Evolutionary conservation across 2,888 invertebrate genomes (phyloP).

Genomic region (Rotaria socialis): DNA sequence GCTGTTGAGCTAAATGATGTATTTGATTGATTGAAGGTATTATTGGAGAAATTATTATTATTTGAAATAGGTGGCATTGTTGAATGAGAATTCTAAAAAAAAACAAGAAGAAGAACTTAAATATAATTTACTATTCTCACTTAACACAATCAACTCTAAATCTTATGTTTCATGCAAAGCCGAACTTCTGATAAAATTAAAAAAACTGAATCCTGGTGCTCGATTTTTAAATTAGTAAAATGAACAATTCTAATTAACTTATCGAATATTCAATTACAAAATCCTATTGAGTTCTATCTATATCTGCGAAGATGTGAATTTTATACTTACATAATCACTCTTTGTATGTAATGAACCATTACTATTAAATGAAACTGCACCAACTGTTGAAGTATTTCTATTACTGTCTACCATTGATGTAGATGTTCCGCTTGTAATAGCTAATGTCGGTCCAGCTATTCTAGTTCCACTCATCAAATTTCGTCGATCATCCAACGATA

Average conservation of each 20-base stretch:
- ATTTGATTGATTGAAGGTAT: background rate
- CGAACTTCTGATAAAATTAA: too few relatives aligned
- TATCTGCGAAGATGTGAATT: too few relatives aligned
- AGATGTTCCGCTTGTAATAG: slow-evolving; percentile 25
- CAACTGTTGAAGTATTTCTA: background rate
- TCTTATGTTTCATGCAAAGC: too few relatives aligned
- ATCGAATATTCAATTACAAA: too few relatives aligned
- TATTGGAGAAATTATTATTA: too few relatives aligned
- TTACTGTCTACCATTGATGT: background rate
- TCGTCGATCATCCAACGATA: background rate
- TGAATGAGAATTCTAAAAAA: background rate
- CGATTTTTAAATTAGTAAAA: too few relatives aligned
- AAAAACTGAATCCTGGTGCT: too few relatives aligned
- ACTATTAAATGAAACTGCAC: background rate
- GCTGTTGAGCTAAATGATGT: background rate
- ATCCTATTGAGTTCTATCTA: too few relatives aligned
- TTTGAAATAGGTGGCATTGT: background rate
- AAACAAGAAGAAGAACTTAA: background rate
- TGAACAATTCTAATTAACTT: too few relatives aligned
- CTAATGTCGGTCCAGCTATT: slow-evolving; percentile 43
- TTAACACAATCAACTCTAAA: too few relatives aligned
- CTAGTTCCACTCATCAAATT: slow-evolving; percentile 41
- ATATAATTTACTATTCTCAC: too few relatives aligned
- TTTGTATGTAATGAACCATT: background rate
- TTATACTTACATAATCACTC: background rate